Evolutionary conservation across 2,797 vertebrate genomes (phyloP).

Genomic region (Paramormyrops hopkinsi): DNA sequence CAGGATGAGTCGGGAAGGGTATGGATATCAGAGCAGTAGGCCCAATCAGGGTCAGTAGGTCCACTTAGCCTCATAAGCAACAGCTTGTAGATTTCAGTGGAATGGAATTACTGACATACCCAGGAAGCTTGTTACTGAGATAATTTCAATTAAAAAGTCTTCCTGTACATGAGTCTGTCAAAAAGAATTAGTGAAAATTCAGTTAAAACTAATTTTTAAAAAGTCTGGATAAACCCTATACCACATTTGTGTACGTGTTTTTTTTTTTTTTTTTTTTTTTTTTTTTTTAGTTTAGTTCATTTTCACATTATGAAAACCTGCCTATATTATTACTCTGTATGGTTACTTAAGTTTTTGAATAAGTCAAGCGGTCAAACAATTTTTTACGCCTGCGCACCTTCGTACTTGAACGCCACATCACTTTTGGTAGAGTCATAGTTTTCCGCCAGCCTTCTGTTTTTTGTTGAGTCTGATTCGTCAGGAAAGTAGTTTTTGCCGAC

Average conservation of each 20-base stretch:
- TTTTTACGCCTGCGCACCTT: constrained; percentile 30
- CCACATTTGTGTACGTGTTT: background rate
- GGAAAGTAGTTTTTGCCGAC: constrained; percentile 58
- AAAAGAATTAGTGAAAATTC: background rate
- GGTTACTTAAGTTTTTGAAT: background rate
- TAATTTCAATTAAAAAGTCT: background rate
- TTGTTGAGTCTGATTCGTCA: constrained; percentile 85
- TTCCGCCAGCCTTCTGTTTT: constrained; percentile 77
- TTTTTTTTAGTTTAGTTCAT: background rate
- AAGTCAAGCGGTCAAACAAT: background rate
- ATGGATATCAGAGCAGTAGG: background rate
- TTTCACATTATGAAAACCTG: background rate
- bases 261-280: too few species aligned
- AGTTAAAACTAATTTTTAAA: background rate
- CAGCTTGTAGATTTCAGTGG: background rate
- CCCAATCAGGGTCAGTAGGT: too few species aligned
- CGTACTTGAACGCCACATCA: constrained; percentile 69
- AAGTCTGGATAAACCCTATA: background rate
- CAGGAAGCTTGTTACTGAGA: background rate
- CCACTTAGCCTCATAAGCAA: background rate
- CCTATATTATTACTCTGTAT: background rate
- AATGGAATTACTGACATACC: background rate
- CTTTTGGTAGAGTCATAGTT: constrained; percentile 94
- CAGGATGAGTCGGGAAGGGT: background rate
- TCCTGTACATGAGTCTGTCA: background rate